Evolutionary conservation across 1,140 invertebrate species (phyloP).

Genomic region (Drosophila pallidifrons): DNA sequence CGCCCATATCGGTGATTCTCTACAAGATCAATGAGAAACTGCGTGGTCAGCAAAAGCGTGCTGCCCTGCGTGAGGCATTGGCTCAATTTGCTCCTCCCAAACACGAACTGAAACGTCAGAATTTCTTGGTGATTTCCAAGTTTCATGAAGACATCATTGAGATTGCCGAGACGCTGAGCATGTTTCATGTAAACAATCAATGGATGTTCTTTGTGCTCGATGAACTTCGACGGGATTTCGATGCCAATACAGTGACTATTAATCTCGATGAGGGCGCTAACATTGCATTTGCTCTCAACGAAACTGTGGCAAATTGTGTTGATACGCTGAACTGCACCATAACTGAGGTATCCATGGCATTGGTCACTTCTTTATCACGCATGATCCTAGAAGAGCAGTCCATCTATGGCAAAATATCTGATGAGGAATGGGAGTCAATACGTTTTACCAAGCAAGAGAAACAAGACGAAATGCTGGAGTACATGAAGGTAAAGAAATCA

Average conservation of each 20-base stretch:
- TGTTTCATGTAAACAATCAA: constrained; percentile 90
- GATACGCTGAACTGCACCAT: constrained; percentile 76
- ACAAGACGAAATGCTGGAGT: constrained; percentile 87
- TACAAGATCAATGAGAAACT: constrained; percentile 75
- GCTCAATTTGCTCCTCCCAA: constrained; percentile 57
- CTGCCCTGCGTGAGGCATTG: constrained; percentile 53
- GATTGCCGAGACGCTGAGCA: constrained; percentile 87
- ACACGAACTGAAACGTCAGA: constrained; percentile 57
- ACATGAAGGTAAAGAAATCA: constrained; percentile 83
- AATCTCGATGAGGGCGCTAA: constrained; percentile 91
- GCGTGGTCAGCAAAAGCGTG: constrained; percentile 66
- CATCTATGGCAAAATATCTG: constrained; percentile 89
- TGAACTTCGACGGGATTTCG: constrained; percentile 84
- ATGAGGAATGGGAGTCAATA: constrained; percentile 93
- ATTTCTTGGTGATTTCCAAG: constrained; percentile 84
- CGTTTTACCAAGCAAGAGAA: constrained; percentile 89
- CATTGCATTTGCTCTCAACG: constrained; percentile 92
- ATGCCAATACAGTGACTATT: constrained; percentile 86
- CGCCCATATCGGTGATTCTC: constrained; percentile 72
- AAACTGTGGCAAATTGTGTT: constrained; percentile 84
- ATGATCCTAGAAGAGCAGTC: constrained; percentile 89
- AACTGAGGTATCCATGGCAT: constrained; percentile 87
- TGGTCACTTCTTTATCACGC: constrained; percentile 88
- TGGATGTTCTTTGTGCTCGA: constrained; percentile 93
- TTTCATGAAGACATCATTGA: constrained; percentile 87